Conservation (phyloP, 2,888 invertebrate genomes). For the Fissipunctia ypsillon region DNA sequence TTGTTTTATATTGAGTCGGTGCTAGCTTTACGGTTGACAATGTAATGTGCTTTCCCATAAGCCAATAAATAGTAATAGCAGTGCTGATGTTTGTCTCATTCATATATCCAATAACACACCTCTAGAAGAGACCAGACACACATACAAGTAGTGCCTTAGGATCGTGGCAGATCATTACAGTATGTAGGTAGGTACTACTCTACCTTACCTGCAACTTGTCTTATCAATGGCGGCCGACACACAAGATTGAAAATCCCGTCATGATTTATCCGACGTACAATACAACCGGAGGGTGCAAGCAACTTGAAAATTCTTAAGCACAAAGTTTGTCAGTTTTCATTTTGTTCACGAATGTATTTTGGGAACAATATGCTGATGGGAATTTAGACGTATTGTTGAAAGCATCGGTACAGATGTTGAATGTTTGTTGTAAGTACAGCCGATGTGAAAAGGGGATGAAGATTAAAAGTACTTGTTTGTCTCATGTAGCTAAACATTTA, state of each 20-base stretch:
- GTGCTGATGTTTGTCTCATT: too few relatives aligned
- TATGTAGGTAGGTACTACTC: too few relatives aligned
- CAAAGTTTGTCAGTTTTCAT: conserved; percentile 66
- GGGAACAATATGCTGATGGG: conserved; percentile 47
- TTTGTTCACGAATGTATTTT: conserved; percentile 56
- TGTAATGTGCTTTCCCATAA: too few relatives aligned
- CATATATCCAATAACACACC: too few relatives aligned
- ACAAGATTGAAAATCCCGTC: conserved; percentile 70
- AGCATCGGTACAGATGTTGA: conserved; percentile 32
- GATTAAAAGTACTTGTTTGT: conserved; percentile 14
- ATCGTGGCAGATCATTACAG: too few relatives aligned
- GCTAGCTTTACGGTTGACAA: too few relatives aligned
- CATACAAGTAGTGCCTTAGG: too few relatives aligned
- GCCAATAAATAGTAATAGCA: too few relatives aligned
- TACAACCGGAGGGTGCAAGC: conserved; percentile 55
- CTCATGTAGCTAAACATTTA: background rate
- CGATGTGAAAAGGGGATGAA: conserved; percentile 2
- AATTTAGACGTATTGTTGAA: conserved; percentile 46
- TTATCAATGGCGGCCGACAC: conserved; percentile 38
- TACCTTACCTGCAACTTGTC: background rate
- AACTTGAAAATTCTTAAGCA: conserved; percentile 70
- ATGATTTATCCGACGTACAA: conserved; percentile 71
- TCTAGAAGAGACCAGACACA: too few relatives aligned
- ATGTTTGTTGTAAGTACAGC: conserved; percentile 41
- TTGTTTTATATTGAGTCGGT: too few relatives aligned